Evolutionary conservation across 2,113 vertebrate genomes (phyloP), one percentile per base, ranked within the genome.

Genomic region (Oreocharis arfaki): DNA sequence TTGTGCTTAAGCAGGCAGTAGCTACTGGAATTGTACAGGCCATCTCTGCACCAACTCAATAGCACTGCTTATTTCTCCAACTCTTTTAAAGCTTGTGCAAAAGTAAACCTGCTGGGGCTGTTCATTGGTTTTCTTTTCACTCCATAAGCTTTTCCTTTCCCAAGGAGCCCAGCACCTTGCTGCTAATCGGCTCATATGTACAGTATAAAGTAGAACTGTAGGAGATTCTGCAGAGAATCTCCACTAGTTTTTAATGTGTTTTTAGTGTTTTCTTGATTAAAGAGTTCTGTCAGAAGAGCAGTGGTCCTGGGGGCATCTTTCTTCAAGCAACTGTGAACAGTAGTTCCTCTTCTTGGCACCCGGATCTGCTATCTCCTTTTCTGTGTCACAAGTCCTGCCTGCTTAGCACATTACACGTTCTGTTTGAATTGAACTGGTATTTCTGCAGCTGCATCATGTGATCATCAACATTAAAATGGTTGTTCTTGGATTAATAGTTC

Each of bases 401-500:
- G 81, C 61, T 84, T 85, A 87, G 59, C 61, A 74, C 87, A 26
- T 95, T 82, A 42, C 67, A 86, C 47, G 55, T 93, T 87, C 84
- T 91, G 49, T 91, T 91, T 93, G 78, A 91, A 93, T 94, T 89
- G 84, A 94, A 69, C 19, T 65, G 53, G 65, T 57, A 83, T 89
- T 93, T 90, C 59, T 94, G 81, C 84, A 85, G 82, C 91, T 91
- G 84, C 75, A 39, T 87, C 91, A 90, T 49, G 77, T 82, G 78
- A 91, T 60, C 42, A 73, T 53, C 89, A 70, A 85, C 87, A 85
- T 95, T 95, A 85, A 93, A 91, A 90, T 90, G 87, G 84, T 95
- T 96, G 78, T 96, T 93, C 91, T 85, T 94, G 84, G 75, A 96
- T 93, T 95, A 94, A 89, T 83, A 90, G 89, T 91, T 96, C 84